Evolutionary conservation across 2,113 vertebrate genomes (phyloP), one percentile per base, ranked within the genome.

Genomic region (Larimichthys polyactis): DNA sequence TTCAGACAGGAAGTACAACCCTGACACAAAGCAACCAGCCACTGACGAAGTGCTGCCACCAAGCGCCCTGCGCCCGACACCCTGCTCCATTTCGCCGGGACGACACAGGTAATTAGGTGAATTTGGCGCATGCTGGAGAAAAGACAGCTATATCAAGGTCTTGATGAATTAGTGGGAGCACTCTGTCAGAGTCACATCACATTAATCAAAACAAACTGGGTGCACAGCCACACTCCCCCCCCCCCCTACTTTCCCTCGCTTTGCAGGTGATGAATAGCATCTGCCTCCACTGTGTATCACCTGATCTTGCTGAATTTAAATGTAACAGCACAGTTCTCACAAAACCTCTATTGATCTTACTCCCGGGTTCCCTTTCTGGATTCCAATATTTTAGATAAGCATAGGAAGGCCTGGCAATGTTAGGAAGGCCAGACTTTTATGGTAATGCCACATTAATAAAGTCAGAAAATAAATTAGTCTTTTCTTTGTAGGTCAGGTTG

Each of bases 101-200:
- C 92, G 86, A 85, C 51, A 66, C 88, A 67, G 87, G 87, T 96
- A 96, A 97, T 96, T 95, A 96, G 95, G 91, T 87, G 90, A 93
- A 94, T 95, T 92, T 94, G 94, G 94, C 82, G 82, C 82, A 3
- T 0, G 90, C 83, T 81, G 87, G 90, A 81, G 81, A 83, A 90
- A 85, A 91, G 94, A 93, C 89, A 92, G 91, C 91, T 80, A 87
- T 88, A 94, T 93, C 89, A 91, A 49, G 89, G 92, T 89, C 85
- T 92, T 97, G 96, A 97, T 96, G 94, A 95, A 97, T 95, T 91
- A 88, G 92, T 87, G 27, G 93, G 89, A 76, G 79, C 90, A 88
- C 90, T 81, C 87, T 91, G 86, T 95, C 93, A 94, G 87, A 94
- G 91, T 94, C 91, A 0, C 52, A 91, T 95, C 93, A 94, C 94